Base-by-base conservation (phyloP, 1,140 invertebrate genomes). In the Bombus turneri region DNA sequence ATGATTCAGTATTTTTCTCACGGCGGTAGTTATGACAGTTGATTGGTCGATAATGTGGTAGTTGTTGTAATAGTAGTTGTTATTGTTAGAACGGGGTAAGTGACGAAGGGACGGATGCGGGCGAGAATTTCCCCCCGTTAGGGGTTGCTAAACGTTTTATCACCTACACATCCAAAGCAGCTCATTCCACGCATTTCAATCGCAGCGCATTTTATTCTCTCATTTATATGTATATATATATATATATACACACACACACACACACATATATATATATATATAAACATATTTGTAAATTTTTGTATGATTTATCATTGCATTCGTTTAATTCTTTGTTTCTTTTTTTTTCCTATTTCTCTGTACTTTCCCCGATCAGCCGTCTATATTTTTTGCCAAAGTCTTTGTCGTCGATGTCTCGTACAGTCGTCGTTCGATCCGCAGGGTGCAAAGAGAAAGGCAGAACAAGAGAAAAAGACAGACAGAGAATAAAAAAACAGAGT, bases 141-240 rank as follows among this genome's bases (percentile, higher is more conserved):
- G 69, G 86, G 71, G 87, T 83, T 84, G 86, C 91, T 94, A 93
- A 81, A 93, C 89, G 87, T 93, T 86, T 94, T 92, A 93, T 89
- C 91, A 92, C 92, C 93, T 95, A 94, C 91, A 95, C 94, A 95
- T 94, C 91, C 93, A 95, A 95, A 95, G 94, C 94, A 93, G 92
- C 92, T 94, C 94, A 95, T 95, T 95, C 94, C 92, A 94, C 93
- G 92, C 94, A 94, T 94, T 90, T 86, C 83, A 90, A 83, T 86
- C 89, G 88, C 88, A 90, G 78, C 86, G 64, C 81, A 64, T 83
- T 73, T 81, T 62, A 83, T 75, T 79, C 68, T 74, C 80, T 77
- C 74, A 64, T 74, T 39, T 81, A 84, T 75, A 28, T n/a, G 25
- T 39, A 3, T 68, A 37, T 68, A 68, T n/a, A n/a, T n/a, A n/a